A percentile compares a stretch with the other conserved stretches of the same genome.
Evolutionary conservation across 2,888 invertebrate species (phyloP).

Genomic region (Leucophenga maculata): DNA sequence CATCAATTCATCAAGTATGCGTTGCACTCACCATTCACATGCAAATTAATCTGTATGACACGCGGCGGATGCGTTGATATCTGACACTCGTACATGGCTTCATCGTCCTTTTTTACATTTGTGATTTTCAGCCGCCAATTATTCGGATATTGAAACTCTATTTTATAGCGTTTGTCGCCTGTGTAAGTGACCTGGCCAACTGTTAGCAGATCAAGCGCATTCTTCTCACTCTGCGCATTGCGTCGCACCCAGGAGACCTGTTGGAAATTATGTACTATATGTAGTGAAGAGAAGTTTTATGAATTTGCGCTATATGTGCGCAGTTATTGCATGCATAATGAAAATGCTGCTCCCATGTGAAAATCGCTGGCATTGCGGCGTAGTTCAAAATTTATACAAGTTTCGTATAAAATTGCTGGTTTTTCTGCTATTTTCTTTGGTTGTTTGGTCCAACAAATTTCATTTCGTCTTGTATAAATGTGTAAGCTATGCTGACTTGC

Average conservation of each 20-base stretch:
- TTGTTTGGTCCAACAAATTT: constrained; percentile 3
- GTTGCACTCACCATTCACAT: constrained; percentile 73
- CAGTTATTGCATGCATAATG: constrained; percentile 43
- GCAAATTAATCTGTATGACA: constrained; percentile 73
- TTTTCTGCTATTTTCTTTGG: neutral
- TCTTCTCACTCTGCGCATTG: constrained; percentile 75
- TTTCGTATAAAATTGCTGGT: neutral
- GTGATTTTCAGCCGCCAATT: constrained; percentile 76
- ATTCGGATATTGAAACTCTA: constrained; percentile 75
- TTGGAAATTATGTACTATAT: neutral
- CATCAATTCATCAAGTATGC: too few relatives aligned
- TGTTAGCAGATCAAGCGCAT: constrained; percentile 79
- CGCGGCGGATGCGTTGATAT: constrained; percentile 75
- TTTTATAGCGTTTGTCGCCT: constrained; percentile 76
- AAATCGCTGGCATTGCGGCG: too few relatives aligned
- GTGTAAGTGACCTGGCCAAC: constrained; percentile 80
- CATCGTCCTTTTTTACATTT: constrained; percentile 74
- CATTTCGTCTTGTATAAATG: constrained; percentile 3
- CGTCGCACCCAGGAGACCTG: constrained; percentile 82
- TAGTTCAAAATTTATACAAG: constrained; percentile 11
- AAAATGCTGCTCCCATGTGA: constrained; percentile 18
- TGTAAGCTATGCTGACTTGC: neutral
- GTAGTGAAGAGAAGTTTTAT: neutral
- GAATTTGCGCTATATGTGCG: neutral
- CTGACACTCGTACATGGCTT: constrained; percentile 75